Evolutionary conservation across 2,797 vertebrate genomes (phyloP), one percentile per base, ranked within the genome.

Genomic region (Benthosema pterotum): DNA sequence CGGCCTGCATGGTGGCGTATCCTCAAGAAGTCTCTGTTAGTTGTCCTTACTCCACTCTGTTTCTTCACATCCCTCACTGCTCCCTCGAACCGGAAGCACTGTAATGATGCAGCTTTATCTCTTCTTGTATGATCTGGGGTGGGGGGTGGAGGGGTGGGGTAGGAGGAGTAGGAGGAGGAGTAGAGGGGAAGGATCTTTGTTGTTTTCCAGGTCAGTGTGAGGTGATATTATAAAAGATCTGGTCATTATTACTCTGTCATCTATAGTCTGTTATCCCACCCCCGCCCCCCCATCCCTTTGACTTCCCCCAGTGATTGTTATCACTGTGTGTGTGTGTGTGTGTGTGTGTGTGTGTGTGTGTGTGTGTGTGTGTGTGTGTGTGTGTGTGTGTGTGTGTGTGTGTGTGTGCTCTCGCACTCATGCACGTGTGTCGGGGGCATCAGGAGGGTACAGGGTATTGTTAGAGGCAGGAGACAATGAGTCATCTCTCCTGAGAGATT

Each of bases 291-390:
- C 14, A 2, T 2, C 25, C 55, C 52, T 73, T 47, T 81, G 70
- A 62, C 72, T 80, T 71, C 70, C 64, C 64, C 75, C 63, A 42
- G 64, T 65, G 66, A 58, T 78, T 79, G 73, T 77, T 79, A 70
- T 75, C 61, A 69, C 56, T 38, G 65, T 15, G 68, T 56, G 14
- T 38, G 7, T 38, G 7, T 38, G 7, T 38, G 7, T 38, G 32
- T 38, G 32, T 38, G 32, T 38, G 28, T 32, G 28, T 32, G 2
- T 6, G 28, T 25, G 25, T 25, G 25, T 25, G 25, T 25, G 25
- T 25, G 25, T 25, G 25, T 25, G 28, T 32, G 28, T 32, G 28
- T 32, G 28, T 32, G 28, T 32, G 28, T 32, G 28, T 32, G 28
- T 1, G 28, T 8, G 28, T 8, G 28, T 32, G 28, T 32, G 28